Base-by-base conservation (phyloP, 2,797 vertebrate genomes). In the Lutjanus campechanus region DNA sequence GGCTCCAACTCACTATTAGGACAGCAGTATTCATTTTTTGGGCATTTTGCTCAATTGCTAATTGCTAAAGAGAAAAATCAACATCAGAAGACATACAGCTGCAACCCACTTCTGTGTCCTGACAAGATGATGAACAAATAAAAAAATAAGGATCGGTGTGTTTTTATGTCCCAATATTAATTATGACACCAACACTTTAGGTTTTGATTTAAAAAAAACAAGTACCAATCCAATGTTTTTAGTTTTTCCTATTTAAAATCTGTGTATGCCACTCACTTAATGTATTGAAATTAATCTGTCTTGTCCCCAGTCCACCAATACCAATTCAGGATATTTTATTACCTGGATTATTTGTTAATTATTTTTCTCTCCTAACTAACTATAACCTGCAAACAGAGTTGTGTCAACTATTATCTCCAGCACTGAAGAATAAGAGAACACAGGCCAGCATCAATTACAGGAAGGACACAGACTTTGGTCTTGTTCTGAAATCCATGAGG, bases 401-500 rank as follows among this genome's bases (percentile, higher is more conserved):
- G 61, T 67, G 46, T 44, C 12, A 47, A 20, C 46, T 56, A 46
- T 63, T n/a, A 69, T 84, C 85, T 53, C 49, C 11, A 68, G 65
- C 15, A 55, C 46, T 62, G 16, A 65, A 49, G 46, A 65, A 81
- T 8, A 85, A 63, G 79, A 59, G 51, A 74, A 79, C 55, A 70
- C 54, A 43, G 49, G 29, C 56, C 56, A 51, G 72, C 59, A 53
- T 72, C 63, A 86, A 88, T 87, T 83, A 82, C 25, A 73, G 63
- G 43, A 77, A 50, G 36, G 9, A 15, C 8, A 46, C 19, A 73
- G 75, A 66, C 74, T 81, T 77, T 46, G 49, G 72, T 73, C 69
- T 85, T 75, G 61, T 76, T 85, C 82, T 67, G 74, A 90, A 89
- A 86, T 85, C 83, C 74, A 72, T 49, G 63, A 85, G 83, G 68